phyloP scores from a whole-genome alignment of 2,113 vertebrate species.

The Festucalex cinctus region DNA sequence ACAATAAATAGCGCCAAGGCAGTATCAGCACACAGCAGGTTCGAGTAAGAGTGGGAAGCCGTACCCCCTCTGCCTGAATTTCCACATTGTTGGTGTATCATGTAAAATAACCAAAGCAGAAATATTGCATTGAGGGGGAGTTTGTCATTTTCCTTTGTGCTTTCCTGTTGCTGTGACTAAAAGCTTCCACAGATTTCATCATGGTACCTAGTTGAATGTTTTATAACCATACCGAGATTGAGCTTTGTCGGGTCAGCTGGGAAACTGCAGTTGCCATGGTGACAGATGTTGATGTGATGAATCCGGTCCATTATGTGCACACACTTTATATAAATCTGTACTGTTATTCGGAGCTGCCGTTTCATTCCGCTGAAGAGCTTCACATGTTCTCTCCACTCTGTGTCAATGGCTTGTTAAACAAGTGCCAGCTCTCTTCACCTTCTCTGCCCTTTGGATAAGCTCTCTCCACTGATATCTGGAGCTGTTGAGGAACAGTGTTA shows the following conservation, averaged over 20 bases:
- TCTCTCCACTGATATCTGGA: constrained; percentile 37
- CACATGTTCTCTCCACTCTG: constrained; percentile 6
- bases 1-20: constrained; percentile 45
- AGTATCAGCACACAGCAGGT: constrained; percentile 16
- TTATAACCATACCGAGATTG: constrained; percentile 12
- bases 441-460: constrained; percentile 6
- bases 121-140: constrained; percentile 16
- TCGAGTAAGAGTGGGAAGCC: constrained; percentile 26
- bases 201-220: constrained; percentile 8
- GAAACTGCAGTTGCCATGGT: constrained; percentile 47
- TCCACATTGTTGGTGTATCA: constrained; percentile 41
- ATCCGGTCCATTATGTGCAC: constrained; percentile 18
- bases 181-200: constrained; percentile 13
- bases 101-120: constrained; percentile 27
- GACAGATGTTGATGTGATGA: constrained; percentile 33
- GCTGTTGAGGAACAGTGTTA: constrained; percentile 22
- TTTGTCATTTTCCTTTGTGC: constrained; percentile 37
- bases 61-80: constrained; percentile 6
- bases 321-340: constrained; percentile 27
- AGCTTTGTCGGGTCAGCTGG: constrained; percentile 24
- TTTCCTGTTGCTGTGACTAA: constrained; percentile 19
- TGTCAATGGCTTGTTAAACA: constrained; percentile 24
- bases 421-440: constrained; percentile 7
- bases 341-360: constrained; percentile 15
- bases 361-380: constrained; percentile 21